A percentile compares a stretch with the other conserved stretches of the same genome.
phyloP scores from a whole-genome alignment of 2,113 vertebrate species.

The Lynx canadensis region DNA sequence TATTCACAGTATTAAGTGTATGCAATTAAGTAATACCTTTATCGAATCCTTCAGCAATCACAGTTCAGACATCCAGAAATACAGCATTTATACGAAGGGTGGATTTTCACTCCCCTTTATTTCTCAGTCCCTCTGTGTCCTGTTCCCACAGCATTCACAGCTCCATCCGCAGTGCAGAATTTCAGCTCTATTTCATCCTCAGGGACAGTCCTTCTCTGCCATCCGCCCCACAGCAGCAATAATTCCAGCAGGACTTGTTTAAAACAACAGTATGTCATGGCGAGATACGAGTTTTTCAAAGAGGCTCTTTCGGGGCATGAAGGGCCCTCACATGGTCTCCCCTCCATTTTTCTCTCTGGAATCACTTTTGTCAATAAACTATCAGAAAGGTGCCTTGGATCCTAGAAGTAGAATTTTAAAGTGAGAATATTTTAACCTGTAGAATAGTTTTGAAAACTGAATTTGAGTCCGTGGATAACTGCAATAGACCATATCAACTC shows the following conservation, averaged over 20 bases:
- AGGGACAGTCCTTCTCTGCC: conserved; percentile 57
- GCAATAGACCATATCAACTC: background rate
- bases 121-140: background rate
- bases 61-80: background rate
- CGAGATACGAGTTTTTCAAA: background rate
- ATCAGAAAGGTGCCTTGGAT: background rate
- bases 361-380: background rate
- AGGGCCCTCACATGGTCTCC: background rate
- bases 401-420: background rate
- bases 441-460: background rate
- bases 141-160: background rate
- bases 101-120: background rate
- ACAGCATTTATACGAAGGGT: background rate
- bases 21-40: background rate
- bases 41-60: background rate
- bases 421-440: background rate
- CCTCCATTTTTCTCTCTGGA: conserved; percentile 19
- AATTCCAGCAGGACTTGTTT: conserved; percentile 58
- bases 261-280: conserved; percentile 56
- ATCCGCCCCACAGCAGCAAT: background rate
- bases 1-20: background rate
- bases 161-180: conserved; percentile 24
- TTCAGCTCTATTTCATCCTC: conserved; percentile 48
- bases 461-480: background rate
- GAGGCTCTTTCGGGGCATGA: background rate